Conservation (phyloP, 2,113 vertebrate species). For the Prionailurus bengalensis region DNA sequence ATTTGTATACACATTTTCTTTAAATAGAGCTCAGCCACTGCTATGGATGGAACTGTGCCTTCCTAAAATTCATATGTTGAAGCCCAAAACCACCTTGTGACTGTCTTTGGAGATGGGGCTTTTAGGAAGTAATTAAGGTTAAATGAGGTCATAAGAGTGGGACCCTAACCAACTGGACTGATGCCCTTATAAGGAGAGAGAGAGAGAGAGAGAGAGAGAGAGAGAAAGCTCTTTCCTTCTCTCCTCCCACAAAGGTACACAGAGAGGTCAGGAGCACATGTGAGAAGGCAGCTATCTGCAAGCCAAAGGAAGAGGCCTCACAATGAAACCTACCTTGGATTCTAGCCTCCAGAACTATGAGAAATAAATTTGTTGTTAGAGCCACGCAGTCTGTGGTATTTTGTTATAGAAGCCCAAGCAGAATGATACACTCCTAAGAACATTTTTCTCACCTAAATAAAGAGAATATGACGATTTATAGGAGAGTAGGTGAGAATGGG, state of each 20-base stretch:
- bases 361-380: constrained; percentile 35
- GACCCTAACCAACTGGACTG: not conserved
- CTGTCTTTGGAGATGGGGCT: not conserved
- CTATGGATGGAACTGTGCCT: not conserved
- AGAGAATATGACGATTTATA: constrained; percentile 29
- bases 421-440: not conserved
- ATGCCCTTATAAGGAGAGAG: not conserved
- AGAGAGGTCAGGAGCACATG: not conserved
- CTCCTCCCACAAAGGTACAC: not conserved
- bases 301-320: not conserved
- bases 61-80: constrained; percentile 20
- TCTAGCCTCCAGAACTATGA: not conserved
- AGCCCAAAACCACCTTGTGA: not conserved
- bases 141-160: not conserved
- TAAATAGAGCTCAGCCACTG: not conserved
- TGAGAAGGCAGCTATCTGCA: not conserved
- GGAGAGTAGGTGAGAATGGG: not conserved
- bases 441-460: constrained; percentile 34
- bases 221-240: not conserved
- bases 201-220: not conserved
- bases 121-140: constrained; percentile 18
- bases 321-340: not conserved
- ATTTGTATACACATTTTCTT: constrained; percentile 32
- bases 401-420: not conserved
- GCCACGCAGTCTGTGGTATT: not conserved